Conservation (phyloP, 2,797 vertebrate genomes). For the Lophotriccus pileatus region DNA sequence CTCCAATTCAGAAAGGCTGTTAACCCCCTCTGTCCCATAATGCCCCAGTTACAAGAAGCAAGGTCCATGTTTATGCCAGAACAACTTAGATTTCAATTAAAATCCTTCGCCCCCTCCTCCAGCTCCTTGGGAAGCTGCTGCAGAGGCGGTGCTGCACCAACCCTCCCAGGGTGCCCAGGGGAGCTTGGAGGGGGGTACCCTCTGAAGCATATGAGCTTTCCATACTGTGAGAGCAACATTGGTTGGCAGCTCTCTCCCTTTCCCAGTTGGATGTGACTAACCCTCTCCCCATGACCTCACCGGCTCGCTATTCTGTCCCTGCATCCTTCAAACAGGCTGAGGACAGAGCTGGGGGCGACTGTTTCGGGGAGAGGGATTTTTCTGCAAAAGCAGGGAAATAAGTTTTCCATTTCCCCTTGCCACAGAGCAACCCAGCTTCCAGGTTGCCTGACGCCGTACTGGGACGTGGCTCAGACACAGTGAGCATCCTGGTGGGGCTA, state of each 20-base stretch:
- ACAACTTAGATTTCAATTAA: neutral
- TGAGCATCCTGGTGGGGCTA: neutral
- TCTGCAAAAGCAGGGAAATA: neutral
- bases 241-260: conserved; percentile 29
- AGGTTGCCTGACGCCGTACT: accelerated
- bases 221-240: neutral
- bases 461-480: neutral
- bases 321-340: conserved; percentile 1
- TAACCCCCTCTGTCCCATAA: neutral
- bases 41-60: neutral
- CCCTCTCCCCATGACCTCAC: conserved; percentile 76
- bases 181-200: neutral
- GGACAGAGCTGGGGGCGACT: neutral
- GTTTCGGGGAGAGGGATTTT: neutral
- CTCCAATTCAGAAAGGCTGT: conserved; percentile 1
- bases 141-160: neutral
- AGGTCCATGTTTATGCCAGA: neutral
- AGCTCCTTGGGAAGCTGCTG: neutral
- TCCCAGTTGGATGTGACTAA: conserved; percentile 70
- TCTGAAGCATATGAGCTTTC: neutral
- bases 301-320: conserved; percentile 64
- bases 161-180: neutral
- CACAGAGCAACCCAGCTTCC: neutral
- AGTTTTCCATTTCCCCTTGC: neutral
- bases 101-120: neutral